These are phyloP conservation scores for Protodeltote pygarga DNA, from an alignment of 2,888 invertebrate genomes.

Conservation along the genomic window DNA sequence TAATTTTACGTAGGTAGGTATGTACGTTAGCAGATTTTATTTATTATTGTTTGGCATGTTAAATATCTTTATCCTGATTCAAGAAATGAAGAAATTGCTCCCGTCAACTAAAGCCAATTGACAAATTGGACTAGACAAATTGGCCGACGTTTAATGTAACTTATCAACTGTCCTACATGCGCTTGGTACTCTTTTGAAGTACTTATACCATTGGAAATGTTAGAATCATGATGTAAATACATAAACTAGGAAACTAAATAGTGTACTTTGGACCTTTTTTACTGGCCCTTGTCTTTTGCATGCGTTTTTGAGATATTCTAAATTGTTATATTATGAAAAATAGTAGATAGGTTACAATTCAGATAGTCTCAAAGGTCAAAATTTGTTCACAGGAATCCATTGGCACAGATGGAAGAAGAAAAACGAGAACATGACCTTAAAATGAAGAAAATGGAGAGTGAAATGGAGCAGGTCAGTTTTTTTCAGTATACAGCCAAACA, in stretches of 20 bases:
- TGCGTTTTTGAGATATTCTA: conserved; percentile 31
- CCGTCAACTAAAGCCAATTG: conserved; percentile 41
- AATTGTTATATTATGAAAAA: conserved; percentile 3
- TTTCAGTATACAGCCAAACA: no score
- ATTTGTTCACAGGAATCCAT: conserved; percentile 93
- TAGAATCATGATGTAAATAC: conserved; percentile 19
- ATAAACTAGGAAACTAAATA: conserved; percentile 1
- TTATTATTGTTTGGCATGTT: conserved; percentile 18
- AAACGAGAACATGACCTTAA: conserved; percentile 98
- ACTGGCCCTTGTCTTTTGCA: conserved; percentile 28
- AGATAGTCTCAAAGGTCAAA: conserved; percentile 22
- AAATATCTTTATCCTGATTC: conserved; percentile 31
- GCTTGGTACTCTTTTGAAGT: conserved; percentile 26
- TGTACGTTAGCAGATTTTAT: conserved; percentile 4
- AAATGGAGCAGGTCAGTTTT: conserved; percentile 94
- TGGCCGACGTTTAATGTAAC: conserved; percentile 32
- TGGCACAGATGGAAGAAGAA: conserved; percentile 99
- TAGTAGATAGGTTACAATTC: not conserved
- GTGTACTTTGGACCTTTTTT: not conserved
- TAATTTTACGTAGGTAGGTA: not conserved
- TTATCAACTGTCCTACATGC: conserved; percentile 27
- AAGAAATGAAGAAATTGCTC: conserved; percentile 37
- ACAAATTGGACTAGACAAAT: conserved; percentile 41
- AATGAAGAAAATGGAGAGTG: conserved; percentile 99
- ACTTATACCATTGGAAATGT: conserved; percentile 14